phyloP scores from a whole-genome alignment of 2,113 vertebrate species.

The Periophthalmodon schlosseri region DNA sequence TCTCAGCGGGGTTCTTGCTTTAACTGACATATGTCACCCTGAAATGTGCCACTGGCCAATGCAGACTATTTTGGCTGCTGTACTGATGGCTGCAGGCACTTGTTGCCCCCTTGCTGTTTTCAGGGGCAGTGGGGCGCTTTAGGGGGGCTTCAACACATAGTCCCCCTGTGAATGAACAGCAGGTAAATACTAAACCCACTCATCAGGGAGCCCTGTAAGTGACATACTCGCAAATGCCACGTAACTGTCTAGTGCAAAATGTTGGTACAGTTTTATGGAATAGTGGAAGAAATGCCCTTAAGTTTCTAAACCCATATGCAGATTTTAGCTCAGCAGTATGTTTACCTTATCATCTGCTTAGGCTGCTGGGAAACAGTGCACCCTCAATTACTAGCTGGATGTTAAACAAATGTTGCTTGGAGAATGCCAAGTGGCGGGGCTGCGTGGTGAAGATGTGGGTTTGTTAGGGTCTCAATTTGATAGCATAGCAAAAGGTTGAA shows the following conservation, averaged over 20 bases:
- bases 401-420: too few relatives aligned
- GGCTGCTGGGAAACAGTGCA: too few relatives aligned
- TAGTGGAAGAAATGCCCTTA: not conserved
- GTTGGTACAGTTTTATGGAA: not conserved
- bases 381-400: too few relatives aligned
- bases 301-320: too few relatives aligned
- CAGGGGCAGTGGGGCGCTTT: constrained; percentile 30
- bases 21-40: constrained; percentile 65
- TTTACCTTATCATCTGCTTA: too few relatives aligned
- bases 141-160: constrained; percentile 18
- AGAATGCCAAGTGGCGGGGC: too few relatives aligned
- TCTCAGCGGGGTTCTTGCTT: constrained; percentile 47
- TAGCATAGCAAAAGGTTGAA: too few relatives aligned
- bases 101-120: constrained; percentile 33
- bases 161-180: constrained; percentile 33
- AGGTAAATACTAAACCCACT: constrained; percentile 41
- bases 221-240: constrained; percentile 38
- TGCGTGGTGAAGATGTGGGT: too few relatives aligned
- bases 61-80: constrained; percentile 39
- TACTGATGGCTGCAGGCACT: constrained; percentile 50
- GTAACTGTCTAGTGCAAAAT: not conserved
- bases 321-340: too few relatives aligned
- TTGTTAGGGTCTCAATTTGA: too few relatives aligned
- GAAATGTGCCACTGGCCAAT: constrained; percentile 51
- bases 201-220: constrained; percentile 32